Percentiles rank a stretch among this genome's conserved stretches.
phyloP scores from a whole-genome alignment of 2,797 vertebrate species.

The Danio jaintianensis region DNA sequence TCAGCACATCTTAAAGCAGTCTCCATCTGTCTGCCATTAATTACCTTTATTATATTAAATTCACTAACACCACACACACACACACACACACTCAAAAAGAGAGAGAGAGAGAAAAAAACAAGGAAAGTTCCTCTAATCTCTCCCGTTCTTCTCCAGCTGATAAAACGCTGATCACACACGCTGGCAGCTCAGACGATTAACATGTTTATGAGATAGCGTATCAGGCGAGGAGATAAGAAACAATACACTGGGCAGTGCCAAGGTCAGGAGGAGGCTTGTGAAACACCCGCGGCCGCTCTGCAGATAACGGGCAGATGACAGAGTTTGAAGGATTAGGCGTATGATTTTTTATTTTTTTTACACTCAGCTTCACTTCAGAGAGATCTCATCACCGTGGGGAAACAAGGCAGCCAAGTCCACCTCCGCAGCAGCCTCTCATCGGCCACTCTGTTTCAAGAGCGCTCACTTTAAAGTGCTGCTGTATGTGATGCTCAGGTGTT shows the following conservation, averaged over 20 bases:
- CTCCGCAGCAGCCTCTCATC: slow-evolving; percentile 17
- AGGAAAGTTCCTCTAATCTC: slow-evolving; percentile 72
- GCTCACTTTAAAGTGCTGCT: slow-evolving; percentile 24
- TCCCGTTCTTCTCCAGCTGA: slow-evolving; percentile 72
- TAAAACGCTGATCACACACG: slow-evolving; percentile 79
- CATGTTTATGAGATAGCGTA: slow-evolving; percentile 82
- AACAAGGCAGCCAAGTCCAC: slow-evolving; percentile 38
- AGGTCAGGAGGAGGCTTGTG: slow-evolving; percentile 82
- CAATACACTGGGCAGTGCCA: slow-evolving; percentile 78
- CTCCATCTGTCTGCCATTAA: slow-evolving; percentile 49
- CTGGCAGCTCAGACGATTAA: slow-evolving; percentile 75
- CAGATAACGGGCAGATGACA: slow-evolving; percentile 54
- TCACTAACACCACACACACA: slow-evolving; percentile 40
- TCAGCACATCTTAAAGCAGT: slow-evolving; percentile 47
- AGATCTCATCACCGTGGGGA: slow-evolving; percentile 37
- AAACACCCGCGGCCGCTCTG: slow-evolving; percentile 64
- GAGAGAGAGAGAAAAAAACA: slow-evolving; percentile 33
- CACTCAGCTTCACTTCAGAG: slow-evolving; percentile 49
- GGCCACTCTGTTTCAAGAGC: slow-evolving; percentile 32
- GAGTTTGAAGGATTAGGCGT: slow-evolving; percentile 57
- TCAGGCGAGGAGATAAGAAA: slow-evolving; percentile 79
- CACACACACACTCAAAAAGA: not conserved
- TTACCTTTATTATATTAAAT: slow-evolving; percentile 50
- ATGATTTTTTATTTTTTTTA: slow-evolving; percentile 40
- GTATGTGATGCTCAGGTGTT: slow-evolving; percentile 16